These are phyloP conservation scores for Silurus glanis DNA, from an alignment of 2,113 vertebrate species.

Conservation along the genomic window DNA sequence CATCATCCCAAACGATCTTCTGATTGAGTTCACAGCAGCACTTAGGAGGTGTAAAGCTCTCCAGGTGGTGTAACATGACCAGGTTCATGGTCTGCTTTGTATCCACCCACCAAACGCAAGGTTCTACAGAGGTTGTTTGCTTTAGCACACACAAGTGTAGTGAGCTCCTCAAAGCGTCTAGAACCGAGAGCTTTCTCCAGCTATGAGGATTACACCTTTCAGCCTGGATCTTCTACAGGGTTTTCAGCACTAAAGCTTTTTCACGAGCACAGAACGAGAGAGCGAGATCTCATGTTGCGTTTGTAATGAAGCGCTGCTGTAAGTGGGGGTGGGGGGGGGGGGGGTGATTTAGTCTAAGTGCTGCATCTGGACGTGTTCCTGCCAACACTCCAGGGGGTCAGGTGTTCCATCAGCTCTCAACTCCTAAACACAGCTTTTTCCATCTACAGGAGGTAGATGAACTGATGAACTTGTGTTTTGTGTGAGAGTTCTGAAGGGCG, in stretches of 20 bases:
- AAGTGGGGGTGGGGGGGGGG: conserved; percentile 63
- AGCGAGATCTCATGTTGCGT: conserved; percentile 57
- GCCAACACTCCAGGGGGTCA: neutral
- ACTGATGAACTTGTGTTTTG: neutral
- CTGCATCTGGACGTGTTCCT: conserved; percentile 62
- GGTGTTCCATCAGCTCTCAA: conserved; percentile 3
- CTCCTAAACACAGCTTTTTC: neutral
- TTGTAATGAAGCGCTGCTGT: conserved; percentile 68
- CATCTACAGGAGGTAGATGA: neutral
- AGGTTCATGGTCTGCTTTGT: neutral
- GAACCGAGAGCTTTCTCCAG: neutral
- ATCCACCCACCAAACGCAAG: neutral
- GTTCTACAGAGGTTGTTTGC: neutral
- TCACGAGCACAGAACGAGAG: conserved; percentile 57
- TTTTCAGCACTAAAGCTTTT: conserved; percentile 17
- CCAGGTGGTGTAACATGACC: neutral
- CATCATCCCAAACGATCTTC: neutral
- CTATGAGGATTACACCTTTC: neutral
- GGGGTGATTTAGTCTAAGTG: conserved; percentile 72
- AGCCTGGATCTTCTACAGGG: too few relatives aligned
- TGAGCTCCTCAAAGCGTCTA: neutral
- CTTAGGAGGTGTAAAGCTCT: neutral
- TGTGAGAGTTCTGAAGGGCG: neutral
- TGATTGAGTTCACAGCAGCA: neutral
- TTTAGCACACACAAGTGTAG: neutral